Evolutionary conservation across 2,888 invertebrate genomes (phyloP).

Genomic region (Lochmaea capreae): DNA sequence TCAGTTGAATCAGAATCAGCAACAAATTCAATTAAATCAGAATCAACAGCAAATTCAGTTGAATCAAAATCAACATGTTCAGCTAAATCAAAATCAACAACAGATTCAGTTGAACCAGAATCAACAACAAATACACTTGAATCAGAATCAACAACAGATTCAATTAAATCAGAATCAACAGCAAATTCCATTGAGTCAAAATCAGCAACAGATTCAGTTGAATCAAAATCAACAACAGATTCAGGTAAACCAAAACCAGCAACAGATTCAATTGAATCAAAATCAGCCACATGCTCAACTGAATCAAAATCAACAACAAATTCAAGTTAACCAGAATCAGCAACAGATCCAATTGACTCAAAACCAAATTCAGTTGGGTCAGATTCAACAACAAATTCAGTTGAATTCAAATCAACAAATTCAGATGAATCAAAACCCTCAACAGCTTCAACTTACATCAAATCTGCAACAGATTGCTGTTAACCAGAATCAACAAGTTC

Average conservation of each 20-base stretch:
- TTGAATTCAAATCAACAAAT: slow-evolving; percentile 49
- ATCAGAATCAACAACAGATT: slow-evolving; percentile 51
- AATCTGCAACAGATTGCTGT: slow-evolving; percentile 24
- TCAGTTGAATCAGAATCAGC: slow-evolving; percentile 48
- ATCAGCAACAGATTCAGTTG: slow-evolving; percentile 45
- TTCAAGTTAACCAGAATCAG: slow-evolving; percentile 47
- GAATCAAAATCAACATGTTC: slow-evolving; percentile 43
- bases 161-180: slow-evolving; percentile 45
- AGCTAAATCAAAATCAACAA: slow-evolving; percentile 59
- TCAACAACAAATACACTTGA: slow-evolving; percentile 51
- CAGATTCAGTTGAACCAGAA: slow-evolving; percentile 64
- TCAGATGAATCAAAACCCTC: slow-evolving; percentile 54
- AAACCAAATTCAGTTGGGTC: slow-evolving; percentile 33
- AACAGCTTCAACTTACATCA: slow-evolving; percentile 44
- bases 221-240: slow-evolving; percentile 30
- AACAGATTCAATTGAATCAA: slow-evolving; percentile 64
- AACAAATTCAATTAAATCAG: slow-evolving; percentile 49
- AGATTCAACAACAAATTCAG: slow-evolving; percentile 43
- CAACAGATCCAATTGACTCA: slow-evolving; percentile 47
- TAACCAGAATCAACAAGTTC: slow-evolving; percentile 43
- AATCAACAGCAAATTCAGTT: slow-evolving; percentile 41
- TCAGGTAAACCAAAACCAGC: slow-evolving; percentile 45
- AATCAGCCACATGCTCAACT: slow-evolving; percentile 57
- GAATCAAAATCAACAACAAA: slow-evolving; percentile 60
- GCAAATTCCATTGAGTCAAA: slow-evolving; percentile 49